phyloP scores from a whole-genome alignment of 2,113 vertebrate species.

The Lampris incognitus region DNA sequence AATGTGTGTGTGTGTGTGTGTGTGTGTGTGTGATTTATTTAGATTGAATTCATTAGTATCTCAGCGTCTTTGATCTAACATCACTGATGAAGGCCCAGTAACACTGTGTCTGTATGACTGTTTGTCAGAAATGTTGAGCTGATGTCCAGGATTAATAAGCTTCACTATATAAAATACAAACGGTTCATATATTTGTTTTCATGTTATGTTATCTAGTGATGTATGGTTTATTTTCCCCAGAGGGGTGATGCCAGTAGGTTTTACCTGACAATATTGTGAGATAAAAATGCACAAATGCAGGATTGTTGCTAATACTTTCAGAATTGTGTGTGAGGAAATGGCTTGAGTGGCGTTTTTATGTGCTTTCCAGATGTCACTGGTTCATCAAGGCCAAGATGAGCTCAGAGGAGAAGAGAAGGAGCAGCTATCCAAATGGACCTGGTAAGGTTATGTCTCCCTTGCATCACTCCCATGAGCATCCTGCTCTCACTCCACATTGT shows the following conservation, averaged over 20 bases:
- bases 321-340: background rate
- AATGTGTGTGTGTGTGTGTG: background rate
- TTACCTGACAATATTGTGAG: too few species aligned
- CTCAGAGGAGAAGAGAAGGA: conserved; percentile 93
- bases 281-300: too few species aligned
- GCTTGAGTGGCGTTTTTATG: conserved; percentile 1
- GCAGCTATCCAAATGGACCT: conserved; percentile 89
- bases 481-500: background rate
- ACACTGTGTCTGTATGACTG: background rate
- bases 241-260: too few species aligned
- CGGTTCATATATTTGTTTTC: too few species aligned
- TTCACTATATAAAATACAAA: too few species aligned
- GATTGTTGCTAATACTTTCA: too few species aligned
- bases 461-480: background rate
- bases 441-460: conserved; percentile 79
- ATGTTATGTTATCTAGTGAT: too few species aligned
- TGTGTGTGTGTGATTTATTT: background rate
- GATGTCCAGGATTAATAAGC: too few species aligned
- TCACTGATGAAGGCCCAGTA: background rate
- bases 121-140: too few species aligned
- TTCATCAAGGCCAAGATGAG: conserved; percentile 98
- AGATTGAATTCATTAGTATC: too few species aligned
- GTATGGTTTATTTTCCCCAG: too few species aligned
- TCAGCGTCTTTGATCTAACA: background rate
- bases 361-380: conserved; percentile 91